Evolutionary conservation across 2,797 vertebrate species (phyloP), one percentile per base, ranked within the genome.

Genomic region (Antrozous pallidus): DNA sequence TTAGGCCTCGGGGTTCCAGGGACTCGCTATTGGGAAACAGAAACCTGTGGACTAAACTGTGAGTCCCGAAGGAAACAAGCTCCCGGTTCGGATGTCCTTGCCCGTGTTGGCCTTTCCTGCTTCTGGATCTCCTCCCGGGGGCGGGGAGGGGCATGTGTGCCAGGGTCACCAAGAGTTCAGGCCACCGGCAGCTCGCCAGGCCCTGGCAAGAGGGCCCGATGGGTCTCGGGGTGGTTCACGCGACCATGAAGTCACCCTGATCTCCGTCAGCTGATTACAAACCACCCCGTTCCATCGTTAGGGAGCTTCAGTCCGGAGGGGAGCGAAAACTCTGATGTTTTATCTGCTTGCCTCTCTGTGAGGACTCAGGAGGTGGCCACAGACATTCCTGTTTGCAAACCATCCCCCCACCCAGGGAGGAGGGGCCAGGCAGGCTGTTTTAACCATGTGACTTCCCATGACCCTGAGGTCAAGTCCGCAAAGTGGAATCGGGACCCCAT

Each of bases 161-260:
- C 31, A 36, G 54, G 93, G 85, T 96, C 94, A 73, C 3, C 0
- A 18, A 26, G 83, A 95, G 91, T 84, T 94, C 96, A 96, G 65
- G 45, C 20, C 49, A 73, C 86, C 71, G 17, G 22, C 5, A 8
- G 56, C 14, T 58, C 74, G 74, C 85, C 33, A 0, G 1, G 24
- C 79, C 61, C 0, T 2, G 22, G 92, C 79, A 6, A 1, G 1
- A 42, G 51, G 69, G 49, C 94, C 67, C 51, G 91, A 28, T 18
- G 45, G 2, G 9, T 54, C 86, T 89, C 90, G 47, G 0, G 18
- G 24, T 45, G 7, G 65, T 74, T 58, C 94, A 63, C 42, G 7
- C 67, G 94, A 91, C 42, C 67, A 22, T 92, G 94, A 93, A 40
- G 69, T 94, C 95, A 96, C n/a, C 73, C 22, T 70, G n/a, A 88